These are phyloP conservation scores for Mythimna albipuncta DNA, from an alignment of 2,888 invertebrate genomes.

Conservation along the genomic window DNA sequence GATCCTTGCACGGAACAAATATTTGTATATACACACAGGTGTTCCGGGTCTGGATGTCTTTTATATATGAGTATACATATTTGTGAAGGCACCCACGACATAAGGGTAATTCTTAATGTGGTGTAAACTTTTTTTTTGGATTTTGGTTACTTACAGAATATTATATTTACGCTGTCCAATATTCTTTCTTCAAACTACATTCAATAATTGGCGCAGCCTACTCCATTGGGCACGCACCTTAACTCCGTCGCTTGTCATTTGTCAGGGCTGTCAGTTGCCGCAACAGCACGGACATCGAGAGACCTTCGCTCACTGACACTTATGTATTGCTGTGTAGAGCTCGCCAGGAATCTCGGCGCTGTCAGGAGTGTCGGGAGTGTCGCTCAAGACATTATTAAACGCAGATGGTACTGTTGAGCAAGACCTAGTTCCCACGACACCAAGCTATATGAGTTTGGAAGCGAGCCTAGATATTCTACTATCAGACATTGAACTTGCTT, in stretches of 20 bases:
- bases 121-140: no score
- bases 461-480: neutral
- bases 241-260: conserved; percentile 34
- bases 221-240: conserved; percentile 15
- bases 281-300: conserved; percentile 33
- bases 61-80: no score
- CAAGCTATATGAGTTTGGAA: neutral
- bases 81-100: no score
- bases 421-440: neutral
- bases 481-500: no score
- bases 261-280: conserved; percentile 49
- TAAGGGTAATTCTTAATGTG: no score
- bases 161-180: neutral
- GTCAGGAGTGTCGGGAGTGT: conserved; percentile 23
- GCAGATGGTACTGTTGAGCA: neutral
- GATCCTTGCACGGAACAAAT: no score
- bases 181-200: neutral
- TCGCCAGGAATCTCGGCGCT: conserved; percentile 32
- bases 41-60: no score
- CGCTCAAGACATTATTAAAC: conserved; percentile 18
- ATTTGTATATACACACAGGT: no score
- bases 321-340: conserved; percentile 46
- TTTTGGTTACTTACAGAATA: neutral
- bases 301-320: conserved; percentile 44
- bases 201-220: neutral